phyloP scores from a whole-genome alignment of 2,888 invertebrate genomes.

The Formica aserva region DNA sequence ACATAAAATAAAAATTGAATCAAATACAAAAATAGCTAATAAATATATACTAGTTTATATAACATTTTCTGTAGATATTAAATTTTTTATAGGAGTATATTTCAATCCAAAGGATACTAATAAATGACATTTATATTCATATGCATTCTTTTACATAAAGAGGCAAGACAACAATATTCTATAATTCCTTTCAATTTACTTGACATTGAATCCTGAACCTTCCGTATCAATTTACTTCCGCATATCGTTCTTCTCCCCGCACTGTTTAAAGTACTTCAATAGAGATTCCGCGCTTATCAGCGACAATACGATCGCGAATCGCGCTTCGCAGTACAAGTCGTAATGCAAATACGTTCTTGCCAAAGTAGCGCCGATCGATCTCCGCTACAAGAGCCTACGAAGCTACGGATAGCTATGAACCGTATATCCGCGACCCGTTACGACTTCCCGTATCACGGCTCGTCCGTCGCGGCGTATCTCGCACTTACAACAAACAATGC shows the following conservation, averaged over 20 bases:
- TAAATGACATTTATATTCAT: slow-evolving; percentile 30
- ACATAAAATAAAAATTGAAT: background rate
- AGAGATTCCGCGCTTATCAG: slow-evolving; percentile 44
- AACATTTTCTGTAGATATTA: background rate
- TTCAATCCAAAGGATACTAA: slow-evolving; percentile 16
- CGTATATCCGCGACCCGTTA: slow-evolving; percentile 60
- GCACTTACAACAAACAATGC: slow-evolving; percentile 69
- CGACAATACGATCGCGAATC: slow-evolving; percentile 19
- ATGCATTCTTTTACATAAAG: background rate
- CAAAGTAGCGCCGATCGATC: slow-evolving; percentile 47
- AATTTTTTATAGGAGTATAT: background rate
- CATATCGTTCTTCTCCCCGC: background rate
- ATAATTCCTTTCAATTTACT: slow-evolving; percentile 4
- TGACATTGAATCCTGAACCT: background rate
- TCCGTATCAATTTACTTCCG: slow-evolving; percentile 32
- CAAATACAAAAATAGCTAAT: background rate
- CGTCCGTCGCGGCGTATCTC: slow-evolving; percentile 48
- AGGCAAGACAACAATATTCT: slow-evolving; percentile 6
- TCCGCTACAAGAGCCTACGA: slow-evolving; percentile 24
- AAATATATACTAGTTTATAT: too few species aligned
- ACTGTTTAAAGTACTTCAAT: background rate
- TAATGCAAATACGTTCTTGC: slow-evolving; percentile 46
- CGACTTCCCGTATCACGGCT: slow-evolving; percentile 61
- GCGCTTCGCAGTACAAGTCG: background rate
- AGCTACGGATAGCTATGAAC: slow-evolving; percentile 25